These are phyloP conservation scores for Calameuta filiformis DNA, from an alignment of 2,888 invertebrate genomes.

Conservation along the genomic window DNA sequence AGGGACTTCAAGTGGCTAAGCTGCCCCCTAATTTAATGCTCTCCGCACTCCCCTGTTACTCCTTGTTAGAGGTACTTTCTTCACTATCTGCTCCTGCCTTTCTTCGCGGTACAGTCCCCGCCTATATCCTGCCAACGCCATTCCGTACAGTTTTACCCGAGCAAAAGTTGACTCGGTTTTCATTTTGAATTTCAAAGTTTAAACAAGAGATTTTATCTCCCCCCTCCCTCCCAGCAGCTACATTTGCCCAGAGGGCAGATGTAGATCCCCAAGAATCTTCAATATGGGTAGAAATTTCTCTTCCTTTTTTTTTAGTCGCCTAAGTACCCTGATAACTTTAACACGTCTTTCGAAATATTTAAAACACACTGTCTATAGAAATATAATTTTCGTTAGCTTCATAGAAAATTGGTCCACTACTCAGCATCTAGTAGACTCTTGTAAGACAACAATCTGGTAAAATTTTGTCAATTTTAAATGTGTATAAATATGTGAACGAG, in stretches of 20 bases:
- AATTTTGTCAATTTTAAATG: neutral
- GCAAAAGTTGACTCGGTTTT: slow-evolving; percentile 27
- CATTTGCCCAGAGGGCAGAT: slow-evolving; percentile 8
- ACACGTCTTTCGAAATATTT: neutral
- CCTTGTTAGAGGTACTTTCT: slow-evolving; percentile 5
- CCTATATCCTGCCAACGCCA: neutral
- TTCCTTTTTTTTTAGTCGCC: neutral
- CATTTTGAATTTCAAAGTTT: slow-evolving; percentile 44
- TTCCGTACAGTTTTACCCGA: slow-evolving; percentile 4
- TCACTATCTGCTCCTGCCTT: slow-evolving; percentile 12
- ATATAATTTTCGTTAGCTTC: neutral
- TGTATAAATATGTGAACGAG: neutral
- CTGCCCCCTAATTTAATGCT: slow-evolving; percentile 29
- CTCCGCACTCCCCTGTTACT: slow-evolving; percentile 9
- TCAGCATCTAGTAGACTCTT: neutral
- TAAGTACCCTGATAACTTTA: neutral
- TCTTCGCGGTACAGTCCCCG: slow-evolving; percentile 2
- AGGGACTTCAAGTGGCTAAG: slow-evolving; percentile 18
- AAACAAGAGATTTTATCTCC: slow-evolving; percentile 45
- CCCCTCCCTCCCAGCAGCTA: neutral
- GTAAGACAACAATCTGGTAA: neutral
- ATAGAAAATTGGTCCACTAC: neutral
- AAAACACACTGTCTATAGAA: neutral
- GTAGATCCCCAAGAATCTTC: neutral
- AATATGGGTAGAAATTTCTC: neutral